Base-by-base conservation (phyloP, 2,888 invertebrate genomes). In the Euproctis similis region DNA sequence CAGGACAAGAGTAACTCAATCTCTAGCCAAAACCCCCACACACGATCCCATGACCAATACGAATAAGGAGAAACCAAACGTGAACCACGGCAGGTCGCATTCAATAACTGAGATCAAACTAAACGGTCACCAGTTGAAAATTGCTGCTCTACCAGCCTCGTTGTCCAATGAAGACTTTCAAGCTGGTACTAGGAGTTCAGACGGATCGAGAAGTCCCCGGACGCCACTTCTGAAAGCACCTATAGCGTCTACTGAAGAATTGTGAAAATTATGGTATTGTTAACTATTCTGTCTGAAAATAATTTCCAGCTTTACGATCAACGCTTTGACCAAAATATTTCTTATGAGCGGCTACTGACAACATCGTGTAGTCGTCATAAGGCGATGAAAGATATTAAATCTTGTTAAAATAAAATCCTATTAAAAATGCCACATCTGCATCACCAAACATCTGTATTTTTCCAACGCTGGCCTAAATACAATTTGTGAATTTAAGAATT, bases 31-130 rank as follows among this genome's bases (percentile, higher is more conserved):
- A 36, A 84, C 86, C 3, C 85, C 86, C 0, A 78, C 84, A 1
- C 88, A 87, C 53, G 87, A 88, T 24, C 73, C 82, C 7, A 76
- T 62, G 60, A 73, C 77, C 1, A 67, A 67, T 2, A 55, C 52
- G 8, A 74, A 72, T 34, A 85, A 86, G 38, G 85, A 85, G 10
- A 87, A 86, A 53, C 73, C 84, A 0, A 75, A 80, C 33, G 68
- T 84, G 4, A 86, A 85, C 47, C 90, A 90, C 49, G 89, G 88
- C 12, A 82, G 90, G 55, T 90, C 90, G 47, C 90, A 90, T 72
- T 90, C 90, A 53, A 89, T 90, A 34, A 90, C 90, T 30, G 92
- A 92, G 61, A 90, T 92, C 35, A 90, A 91, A 68, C 73, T 92
- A 30, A 92, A 92, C 62, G 92, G 91, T 0, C 90, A 91, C 59